Evolutionary conservation across 1,140 invertebrate genomes (phyloP).

Genomic region (Dysdera silvatica): DNA sequence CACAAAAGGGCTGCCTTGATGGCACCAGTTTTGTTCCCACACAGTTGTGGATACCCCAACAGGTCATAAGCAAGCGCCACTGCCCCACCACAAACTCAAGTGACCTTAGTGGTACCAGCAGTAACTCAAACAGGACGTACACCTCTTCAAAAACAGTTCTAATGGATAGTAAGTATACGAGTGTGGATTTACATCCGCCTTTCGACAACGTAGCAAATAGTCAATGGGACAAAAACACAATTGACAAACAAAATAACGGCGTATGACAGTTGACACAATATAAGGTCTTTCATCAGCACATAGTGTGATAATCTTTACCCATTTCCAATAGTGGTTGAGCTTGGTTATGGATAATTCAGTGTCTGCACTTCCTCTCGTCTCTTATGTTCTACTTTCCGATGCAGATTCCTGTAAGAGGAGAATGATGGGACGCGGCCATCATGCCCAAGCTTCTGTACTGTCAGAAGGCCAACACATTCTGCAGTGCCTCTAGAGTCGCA

Average conservation of each 20-base stretch:
- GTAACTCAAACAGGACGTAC: slow-evolving; percentile 20
- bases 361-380: slow-evolving; percentile 19
- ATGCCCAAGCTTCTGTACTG: slow-evolving; percentile 15
- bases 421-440: slow-evolving; percentile 16
- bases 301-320: slow-evolving; percentile 28
- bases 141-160: slow-evolving; percentile 8
- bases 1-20: not conserved
- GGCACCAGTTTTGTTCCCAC: not conserved
- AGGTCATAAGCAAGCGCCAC: slow-evolving; percentile 1
- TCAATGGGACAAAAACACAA: slow-evolving; percentile 13
- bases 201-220: slow-evolving; percentile 21
- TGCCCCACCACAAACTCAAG: too few species aligned
- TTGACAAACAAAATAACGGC: slow-evolving; percentile 23
- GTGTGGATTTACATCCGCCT: slow-evolving; percentile 18
- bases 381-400: slow-evolving; percentile 12
- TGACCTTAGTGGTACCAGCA: slow-evolving; percentile 11
- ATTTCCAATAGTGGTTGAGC: slow-evolving; percentile 4
- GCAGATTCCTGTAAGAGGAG: too few species aligned
- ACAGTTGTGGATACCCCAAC: not conserved
- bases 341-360: slow-evolving; percentile 10
- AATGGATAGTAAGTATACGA: slow-evolving; percentile 15
- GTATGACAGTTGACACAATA: slow-evolving; percentile 11
- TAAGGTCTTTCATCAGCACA: slow-evolving; percentile 25
- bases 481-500: slow-evolving; percentile 28
- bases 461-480: slow-evolving; percentile 20